Percentiles rank a stretch among this genome's conserved stretches.
These are phyloP conservation scores for Achlya flavicornis DNA, from an alignment of 2,888 invertebrate species.

Conservation along the genomic window DNA sequence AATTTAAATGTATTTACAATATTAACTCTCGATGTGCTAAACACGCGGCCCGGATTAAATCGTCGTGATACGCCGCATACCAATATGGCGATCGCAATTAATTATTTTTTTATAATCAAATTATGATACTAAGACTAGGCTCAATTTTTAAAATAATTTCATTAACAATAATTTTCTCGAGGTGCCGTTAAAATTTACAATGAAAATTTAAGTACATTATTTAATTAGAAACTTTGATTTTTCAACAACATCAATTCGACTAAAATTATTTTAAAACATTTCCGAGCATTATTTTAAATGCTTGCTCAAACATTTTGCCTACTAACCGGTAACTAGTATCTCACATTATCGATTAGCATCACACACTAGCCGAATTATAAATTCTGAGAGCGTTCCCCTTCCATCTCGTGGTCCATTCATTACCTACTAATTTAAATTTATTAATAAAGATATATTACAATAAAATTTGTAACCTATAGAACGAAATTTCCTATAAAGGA, in stretches of 20 bases:
- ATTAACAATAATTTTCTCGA: conserved; percentile 71
- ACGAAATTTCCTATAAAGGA: conserved; percentile 80
- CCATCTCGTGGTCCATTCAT: conserved; percentile 79
- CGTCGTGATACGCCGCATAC: conserved; percentile 33
- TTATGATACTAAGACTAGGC: conserved; percentile 82
- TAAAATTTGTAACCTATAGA: conserved; percentile 83
- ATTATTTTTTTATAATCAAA: conserved; percentile 64
- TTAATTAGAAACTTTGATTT: conserved; percentile 81
- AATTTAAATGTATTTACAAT: conserved; percentile 53
- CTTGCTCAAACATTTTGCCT: conserved; percentile 79
- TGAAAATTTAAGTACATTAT: conserved; percentile 82
- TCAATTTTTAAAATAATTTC: conserved; percentile 73
- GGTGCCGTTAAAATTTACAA: conserved; percentile 81
- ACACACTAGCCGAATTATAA: conserved; percentile 73
- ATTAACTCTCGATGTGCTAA: conserved; percentile 19
- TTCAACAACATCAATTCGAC: conserved; percentile 82
- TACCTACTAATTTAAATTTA: conserved; percentile 68
- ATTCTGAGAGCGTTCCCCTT: conserved; percentile 78
- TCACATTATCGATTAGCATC: conserved; percentile 59
- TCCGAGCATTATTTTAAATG: conserved; percentile 81
- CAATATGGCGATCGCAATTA: conserved; percentile 54
- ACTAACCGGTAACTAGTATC: conserved; percentile 74
- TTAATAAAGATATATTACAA: conserved; percentile 76
- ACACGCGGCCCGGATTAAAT: conserved; percentile 18
- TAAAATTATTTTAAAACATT: conserved; percentile 70